Percentiles rank a stretch among this genome's conserved stretches.
phyloP scores from a whole-genome alignment of 2,797 vertebrate genomes.

The Phoxinus dragarum region DNA sequence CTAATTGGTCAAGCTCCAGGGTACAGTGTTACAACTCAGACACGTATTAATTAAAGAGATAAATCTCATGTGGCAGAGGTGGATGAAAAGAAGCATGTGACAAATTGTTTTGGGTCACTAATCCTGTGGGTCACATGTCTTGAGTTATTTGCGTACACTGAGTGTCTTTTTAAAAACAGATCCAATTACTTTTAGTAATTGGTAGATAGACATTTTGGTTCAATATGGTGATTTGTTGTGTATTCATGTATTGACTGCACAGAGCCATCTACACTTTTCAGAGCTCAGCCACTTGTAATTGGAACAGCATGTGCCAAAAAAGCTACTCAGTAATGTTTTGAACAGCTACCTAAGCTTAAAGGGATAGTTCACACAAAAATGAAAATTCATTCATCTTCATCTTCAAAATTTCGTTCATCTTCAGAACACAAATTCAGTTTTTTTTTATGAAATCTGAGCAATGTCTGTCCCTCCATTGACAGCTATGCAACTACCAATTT shows the following conservation, averaged over 20 bases:
- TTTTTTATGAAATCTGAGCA: too few relatives aligned
- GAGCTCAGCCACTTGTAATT: neutral
- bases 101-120: conserved; percentile 22
- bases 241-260: neutral
- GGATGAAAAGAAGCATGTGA: conserved; percentile 19
- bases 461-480: too few relatives aligned
- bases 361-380: too few relatives aligned
- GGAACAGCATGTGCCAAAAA: neutral
- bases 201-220: neutral
- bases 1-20: conserved; percentile 74
- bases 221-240: neutral
- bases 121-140: conserved; percentile 16
- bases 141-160: neutral
- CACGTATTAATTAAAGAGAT: neutral
- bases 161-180: conserved; percentile 16
- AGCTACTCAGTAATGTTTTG: neutral
- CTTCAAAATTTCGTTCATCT: too few relatives aligned
- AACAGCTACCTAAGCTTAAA: neutral
- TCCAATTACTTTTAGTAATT: neutral
- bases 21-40: conserved; percentile 66
- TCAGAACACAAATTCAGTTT: too few relatives aligned
- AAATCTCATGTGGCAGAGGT: conserved; percentile 30
- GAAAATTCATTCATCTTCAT: too few relatives aligned
- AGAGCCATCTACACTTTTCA: neutral
- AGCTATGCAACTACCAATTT: too few relatives aligned